A percentile compares a stretch with the other conserved stretches of the same genome.
Evolutionary conservation across 2,113 vertebrate species (phyloP).

Genomic region (Corythoichthys haematopterus): DNA sequence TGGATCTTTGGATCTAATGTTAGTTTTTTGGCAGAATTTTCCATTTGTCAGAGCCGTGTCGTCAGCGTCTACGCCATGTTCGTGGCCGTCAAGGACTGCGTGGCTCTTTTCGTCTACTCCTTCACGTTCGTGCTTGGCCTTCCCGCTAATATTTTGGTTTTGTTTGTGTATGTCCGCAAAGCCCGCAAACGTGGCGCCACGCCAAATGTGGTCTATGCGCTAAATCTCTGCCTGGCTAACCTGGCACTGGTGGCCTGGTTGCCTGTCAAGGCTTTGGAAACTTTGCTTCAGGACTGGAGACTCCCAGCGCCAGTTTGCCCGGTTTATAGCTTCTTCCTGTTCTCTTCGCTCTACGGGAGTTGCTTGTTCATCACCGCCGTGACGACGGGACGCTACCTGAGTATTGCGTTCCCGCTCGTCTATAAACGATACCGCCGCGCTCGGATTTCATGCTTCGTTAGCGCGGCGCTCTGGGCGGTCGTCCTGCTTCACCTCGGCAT

Average conservation of each 20-base stretch:
- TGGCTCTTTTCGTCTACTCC: slow-evolving; percentile 60
- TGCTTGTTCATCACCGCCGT: slow-evolving; percentile 74
- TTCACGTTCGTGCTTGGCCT: slow-evolving; percentile 75
- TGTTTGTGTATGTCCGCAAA: slow-evolving; percentile 71
- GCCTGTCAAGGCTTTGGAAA: slow-evolving; percentile 70
- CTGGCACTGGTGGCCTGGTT: slow-evolving; percentile 71
- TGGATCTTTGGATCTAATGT: not conserved
- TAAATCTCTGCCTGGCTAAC: slow-evolving; percentile 77
- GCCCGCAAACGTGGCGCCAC: slow-evolving; percentile 67
- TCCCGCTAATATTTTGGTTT: slow-evolving; percentile 72
- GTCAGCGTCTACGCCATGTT: slow-evolving; percentile 29
- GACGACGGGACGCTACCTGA: slow-evolving; percentile 74
- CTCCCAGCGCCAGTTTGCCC: slow-evolving; percentile 67
- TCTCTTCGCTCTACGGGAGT: slow-evolving; percentile 73
- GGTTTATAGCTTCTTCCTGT: slow-evolving; percentile 73
- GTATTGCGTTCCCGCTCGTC: slow-evolving; percentile 74
- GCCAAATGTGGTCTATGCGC: slow-evolving; percentile 76
- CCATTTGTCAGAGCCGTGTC: not conserved
- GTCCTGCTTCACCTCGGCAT: slow-evolving; percentile 67
- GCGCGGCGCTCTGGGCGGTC: slow-evolving; percentile 63
- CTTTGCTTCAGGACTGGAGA: slow-evolving; percentile 54
- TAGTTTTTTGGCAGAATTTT: not conserved
- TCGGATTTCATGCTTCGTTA: slow-evolving; percentile 65
- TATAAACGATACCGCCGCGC: slow-evolving; percentile 75
- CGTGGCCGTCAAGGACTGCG: slow-evolving; percentile 18